Evolutionary conservation across 2,113 vertebrate genomes (phyloP).

Genomic region (Phalacrocorax brasilianus): DNA sequence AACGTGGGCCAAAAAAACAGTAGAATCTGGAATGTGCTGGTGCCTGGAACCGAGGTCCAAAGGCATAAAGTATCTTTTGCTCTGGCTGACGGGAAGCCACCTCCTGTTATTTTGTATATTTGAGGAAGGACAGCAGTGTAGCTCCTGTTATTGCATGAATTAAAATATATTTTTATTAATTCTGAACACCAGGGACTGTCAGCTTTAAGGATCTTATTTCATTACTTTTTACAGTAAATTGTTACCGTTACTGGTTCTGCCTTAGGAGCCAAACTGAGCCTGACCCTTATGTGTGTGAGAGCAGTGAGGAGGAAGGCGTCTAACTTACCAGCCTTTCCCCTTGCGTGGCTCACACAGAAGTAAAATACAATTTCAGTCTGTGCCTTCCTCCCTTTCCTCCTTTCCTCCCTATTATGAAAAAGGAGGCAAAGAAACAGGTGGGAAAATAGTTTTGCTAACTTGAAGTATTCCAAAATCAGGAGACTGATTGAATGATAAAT

Average conservation of each 20-base stretch:
- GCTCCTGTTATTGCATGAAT: neutral
- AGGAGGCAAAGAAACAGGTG: neutral
- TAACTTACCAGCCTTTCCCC: neutral
- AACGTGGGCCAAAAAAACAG: neutral
- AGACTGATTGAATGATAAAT: neutral
- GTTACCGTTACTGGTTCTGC: neutral
- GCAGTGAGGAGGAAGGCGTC: neutral
- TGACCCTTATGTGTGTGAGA: neutral
- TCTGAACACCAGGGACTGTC: neutral
- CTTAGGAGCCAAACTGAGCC: neutral
- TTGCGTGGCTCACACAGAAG: neutral
- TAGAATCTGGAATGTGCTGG: slow-evolving; percentile 4
- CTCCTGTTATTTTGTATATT: neutral
- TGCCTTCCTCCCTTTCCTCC: neutral
- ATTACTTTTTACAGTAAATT: neutral
- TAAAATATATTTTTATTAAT: neutral
- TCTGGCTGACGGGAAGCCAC: neutral
- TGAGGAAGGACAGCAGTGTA: neutral
- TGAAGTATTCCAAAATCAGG: neutral
- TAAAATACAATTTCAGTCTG: neutral
- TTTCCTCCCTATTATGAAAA: neutral
- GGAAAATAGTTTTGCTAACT: neutral
- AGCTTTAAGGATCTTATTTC: neutral
- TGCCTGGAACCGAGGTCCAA: neutral
- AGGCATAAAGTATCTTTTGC: neutral